These are phyloP conservation scores for Atrina japonica DNA, from an alignment of 2,888 invertebrate genomes.

Conservation along the genomic window DNA sequence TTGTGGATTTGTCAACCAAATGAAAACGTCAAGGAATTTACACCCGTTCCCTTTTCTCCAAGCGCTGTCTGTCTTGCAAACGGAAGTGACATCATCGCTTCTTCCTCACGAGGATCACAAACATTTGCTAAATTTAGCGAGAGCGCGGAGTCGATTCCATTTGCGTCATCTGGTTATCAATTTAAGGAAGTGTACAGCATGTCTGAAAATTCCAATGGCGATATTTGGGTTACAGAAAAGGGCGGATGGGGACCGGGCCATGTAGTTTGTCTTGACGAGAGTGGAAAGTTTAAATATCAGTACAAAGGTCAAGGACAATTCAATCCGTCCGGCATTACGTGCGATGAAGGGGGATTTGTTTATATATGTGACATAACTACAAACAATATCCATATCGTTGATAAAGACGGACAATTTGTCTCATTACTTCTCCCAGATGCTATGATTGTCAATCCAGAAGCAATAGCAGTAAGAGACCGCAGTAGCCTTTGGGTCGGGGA, in stretches of 20 bases:
- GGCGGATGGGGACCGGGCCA: constrained; percentile 21
- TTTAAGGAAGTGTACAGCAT: constrained; percentile 10
- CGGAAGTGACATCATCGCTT: neutral
- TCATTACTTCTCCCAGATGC: constrained; percentile 10
- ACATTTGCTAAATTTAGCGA: neutral
- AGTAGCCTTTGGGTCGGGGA: constrained; percentile 19
- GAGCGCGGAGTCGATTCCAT: neutral
- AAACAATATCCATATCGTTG: constrained; percentile 10
- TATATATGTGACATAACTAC: constrained; percentile 13
- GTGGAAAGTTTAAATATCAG: constrained; percentile 1
- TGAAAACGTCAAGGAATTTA: neutral
- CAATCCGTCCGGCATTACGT: constrained; percentile 19
- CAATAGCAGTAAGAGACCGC: constrained; percentile 10
- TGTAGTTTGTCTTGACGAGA: neutral
- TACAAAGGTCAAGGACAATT: constrained; percentile 12
- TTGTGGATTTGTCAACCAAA: constrained; percentile 3
- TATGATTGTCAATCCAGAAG: constrained; percentile 4
- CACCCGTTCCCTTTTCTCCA: neutral
- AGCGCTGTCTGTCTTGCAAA: neutral
- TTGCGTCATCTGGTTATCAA: neutral
- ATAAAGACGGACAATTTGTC: neutral
- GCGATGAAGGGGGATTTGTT: constrained; percentile 17
- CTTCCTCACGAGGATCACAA: neutral
- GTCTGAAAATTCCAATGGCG: constrained; percentile 8
- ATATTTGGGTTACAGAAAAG: constrained; percentile 16